Base-by-base conservation (phyloP, 2,113 vertebrate species). In the Spilogale gracilis region DNA sequence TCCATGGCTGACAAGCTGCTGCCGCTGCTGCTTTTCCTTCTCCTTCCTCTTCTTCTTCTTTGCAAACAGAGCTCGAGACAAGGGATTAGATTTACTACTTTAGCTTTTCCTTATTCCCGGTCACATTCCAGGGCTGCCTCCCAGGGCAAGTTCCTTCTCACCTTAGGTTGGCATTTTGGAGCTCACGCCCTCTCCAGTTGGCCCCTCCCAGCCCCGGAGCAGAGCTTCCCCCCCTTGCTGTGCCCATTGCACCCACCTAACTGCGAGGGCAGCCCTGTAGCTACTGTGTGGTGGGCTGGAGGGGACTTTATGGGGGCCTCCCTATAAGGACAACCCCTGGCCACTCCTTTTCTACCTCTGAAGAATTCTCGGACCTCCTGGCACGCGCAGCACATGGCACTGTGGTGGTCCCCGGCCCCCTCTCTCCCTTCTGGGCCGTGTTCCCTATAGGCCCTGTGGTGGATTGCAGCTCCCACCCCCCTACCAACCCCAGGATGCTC, bases 1-100 rank as follows among this genome's bases (percentile, higher is more conserved):
- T 89, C 80, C 83, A 76, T 80, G 23, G 9, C 50, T 88, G 27
- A 85, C 6, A 18, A 87, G 32, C 45, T 73, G 69, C 73, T 74
- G 65, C 65, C 3, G 32, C 67, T 71, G 6, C 74, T 76, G 13
- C 25, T 50, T 12, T 21, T 76, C 5, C 38, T 45, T 45, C 43
- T 6, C 5, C 21, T 16, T 38, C 67, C 27, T 52, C 69, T 76
- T 89, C 74, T 65, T 84, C 9, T 65, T 79, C 83, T 85, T 67
- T n/a, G 32, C 71, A 89, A 82, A 89, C 38, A 89, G 32, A 84
- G 69, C 27, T 79, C 6, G 13, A 79, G 4, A 84, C 48, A 92
- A 95, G 20, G 48, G 56, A 80, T 87, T 94, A 12, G 52, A 73
- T 67, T 93, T 56, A 76, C 89, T 43, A 60, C 85, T 71, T 90